A percentile compares a stretch with the other conserved stretches of the same genome.
These are phyloP conservation scores for Andrena minutula DNA, from an alignment of 2,888 invertebrate species.

Conservation along the genomic window DNA sequence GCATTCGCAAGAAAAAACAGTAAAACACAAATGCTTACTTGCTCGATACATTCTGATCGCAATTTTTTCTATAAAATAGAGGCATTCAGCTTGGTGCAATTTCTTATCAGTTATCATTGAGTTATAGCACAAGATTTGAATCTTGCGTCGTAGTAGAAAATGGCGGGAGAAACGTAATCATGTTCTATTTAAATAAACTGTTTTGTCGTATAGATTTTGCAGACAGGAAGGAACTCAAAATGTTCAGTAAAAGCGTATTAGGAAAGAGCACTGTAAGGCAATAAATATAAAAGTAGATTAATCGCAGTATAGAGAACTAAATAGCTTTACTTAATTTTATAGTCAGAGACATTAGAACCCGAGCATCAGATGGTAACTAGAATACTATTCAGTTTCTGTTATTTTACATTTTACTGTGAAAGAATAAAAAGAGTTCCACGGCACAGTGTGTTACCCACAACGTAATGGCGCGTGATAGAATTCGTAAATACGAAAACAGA, in stretches of 20 bases:
- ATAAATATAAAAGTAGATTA: too few species aligned
- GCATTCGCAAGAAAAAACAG: not conserved
- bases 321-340: too few species aligned
- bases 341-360: too few species aligned
- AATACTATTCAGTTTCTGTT: too few species aligned
- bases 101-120: not conserved
- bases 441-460: too few species aligned
- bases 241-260: too few species aligned
- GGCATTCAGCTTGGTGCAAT: not conserved
- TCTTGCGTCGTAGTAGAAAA: not conserved
- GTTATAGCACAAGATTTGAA: not conserved
- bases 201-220: not conserved
- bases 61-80: not conserved
- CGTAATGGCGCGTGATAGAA: not conserved
- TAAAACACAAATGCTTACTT: not conserved
- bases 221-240: too few species aligned
- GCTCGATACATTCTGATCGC: not conserved
- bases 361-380: too few species aligned
- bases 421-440: too few species aligned
- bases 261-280: too few species aligned
- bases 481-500: not conserved
- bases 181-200: not conserved
- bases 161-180: not conserved
- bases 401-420: too few species aligned
- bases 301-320: too few species aligned